Conservation (phyloP, 2,888 invertebrate genomes). For the Kuschelorhynchus macadamiae region DNA sequence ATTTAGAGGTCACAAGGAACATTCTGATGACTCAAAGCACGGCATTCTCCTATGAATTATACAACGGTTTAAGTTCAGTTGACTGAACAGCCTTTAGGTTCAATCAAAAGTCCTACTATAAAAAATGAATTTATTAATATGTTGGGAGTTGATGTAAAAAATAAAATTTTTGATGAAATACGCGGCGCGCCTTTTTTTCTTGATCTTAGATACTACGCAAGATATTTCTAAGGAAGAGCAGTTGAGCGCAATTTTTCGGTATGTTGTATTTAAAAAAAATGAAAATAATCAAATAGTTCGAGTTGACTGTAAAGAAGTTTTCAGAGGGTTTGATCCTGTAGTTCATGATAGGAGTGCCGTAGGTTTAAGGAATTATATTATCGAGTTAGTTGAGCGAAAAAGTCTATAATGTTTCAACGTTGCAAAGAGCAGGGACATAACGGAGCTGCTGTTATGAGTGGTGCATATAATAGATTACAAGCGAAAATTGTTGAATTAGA, state of each 20-base stretch:
- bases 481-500: not conserved
- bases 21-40: not conserved
- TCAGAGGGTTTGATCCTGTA: too few relatives aligned
- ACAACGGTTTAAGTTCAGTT: not conserved
- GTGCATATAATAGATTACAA: constrained; percentile 11
- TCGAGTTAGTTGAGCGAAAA: not conserved
- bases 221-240: not conserved
- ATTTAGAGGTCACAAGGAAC: not conserved
- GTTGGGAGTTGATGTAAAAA: not conserved
- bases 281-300: not conserved
- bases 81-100: not conserved
- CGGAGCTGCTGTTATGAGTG: too few relatives aligned
- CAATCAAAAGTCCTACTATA: not conserved
- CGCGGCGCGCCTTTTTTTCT: not conserved
- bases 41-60: not conserved
- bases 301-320: constrained; percentile 8
- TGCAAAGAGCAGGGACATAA: constrained; percentile 9
- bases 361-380: not conserved
- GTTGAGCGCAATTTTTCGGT: not conserved
- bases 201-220: not conserved
- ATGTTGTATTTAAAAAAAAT: not conserved
- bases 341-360: too few relatives aligned
- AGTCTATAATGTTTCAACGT: constrained; percentile 5
- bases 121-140: not conserved
- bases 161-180: not conserved